These are phyloP conservation scores for Dioctria rufipes DNA, from an alignment of 2,888 invertebrate genomes.

Conservation along the genomic window DNA sequence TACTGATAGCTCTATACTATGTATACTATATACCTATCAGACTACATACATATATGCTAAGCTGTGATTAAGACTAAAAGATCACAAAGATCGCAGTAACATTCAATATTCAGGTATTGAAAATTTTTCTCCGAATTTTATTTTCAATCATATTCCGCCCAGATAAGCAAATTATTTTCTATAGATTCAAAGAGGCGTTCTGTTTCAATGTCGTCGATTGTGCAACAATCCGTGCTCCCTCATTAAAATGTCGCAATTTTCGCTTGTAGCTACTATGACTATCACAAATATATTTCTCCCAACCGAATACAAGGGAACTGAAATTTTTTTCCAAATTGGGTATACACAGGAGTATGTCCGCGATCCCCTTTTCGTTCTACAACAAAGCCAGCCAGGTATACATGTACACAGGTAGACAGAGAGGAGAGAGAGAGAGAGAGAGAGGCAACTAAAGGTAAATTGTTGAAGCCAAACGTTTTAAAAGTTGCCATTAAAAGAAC, in stretches of 20 bases:
- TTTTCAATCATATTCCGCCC: neutral
- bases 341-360: neutral
- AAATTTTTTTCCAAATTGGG: conserved; percentile 45
- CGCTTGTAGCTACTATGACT: conserved; percentile 1
- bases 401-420: neutral
- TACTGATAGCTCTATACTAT: too few relatives aligned
- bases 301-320: conserved; percentile 41
- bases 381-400: neutral
- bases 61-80: too few relatives aligned
- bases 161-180: neutral
- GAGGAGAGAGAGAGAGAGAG: neutral
- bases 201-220: neutral
- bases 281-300: conserved; percentile 4
- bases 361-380: neutral
- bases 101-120: too few relatives aligned
- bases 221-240: conserved; percentile 10
- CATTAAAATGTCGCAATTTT: conserved; percentile 49
- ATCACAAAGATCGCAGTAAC: too few relatives aligned
- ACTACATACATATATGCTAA: too few relatives aligned
- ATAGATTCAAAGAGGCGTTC: neutral
- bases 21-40: too few relatives aligned
- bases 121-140: neutral
- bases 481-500: conserved; percentile 49
- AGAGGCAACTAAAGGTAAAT: neutral
- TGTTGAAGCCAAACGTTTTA: conserved; percentile 10